Base-by-base conservation (phyloP, 2,113 vertebrate genomes). In the Telmatochromis sp. region DNA sequence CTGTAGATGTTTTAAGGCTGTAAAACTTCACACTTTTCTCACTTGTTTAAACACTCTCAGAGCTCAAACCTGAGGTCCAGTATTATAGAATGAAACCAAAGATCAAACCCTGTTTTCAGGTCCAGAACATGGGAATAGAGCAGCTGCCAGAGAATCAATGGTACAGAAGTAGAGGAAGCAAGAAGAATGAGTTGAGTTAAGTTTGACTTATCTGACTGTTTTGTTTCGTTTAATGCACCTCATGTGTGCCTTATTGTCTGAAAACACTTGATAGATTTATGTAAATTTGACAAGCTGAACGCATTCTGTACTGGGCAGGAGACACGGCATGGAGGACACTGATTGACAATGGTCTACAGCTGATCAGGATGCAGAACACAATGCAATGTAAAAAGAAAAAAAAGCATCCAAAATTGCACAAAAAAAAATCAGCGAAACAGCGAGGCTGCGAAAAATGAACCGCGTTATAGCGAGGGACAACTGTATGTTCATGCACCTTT, bases 161-260 rank as follows among this genome's bases (percentile, higher is more conserved):
- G 54, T 57, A 57, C 54, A 14, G 54, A 57, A 8, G 23, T 57
- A 57, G 55, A 57, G 23, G 55, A 28, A 57, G 55, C 4, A 3
- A 57, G 7, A 57, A 1, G 55, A 28, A 28, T 9, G 23, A 57
- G 0, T 57, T 57, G 23, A 57, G 54, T 3, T 0, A 57, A 14
- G 23, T 28, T 28, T 28, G 54, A 57, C 23, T 57, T 2, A 28
- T 57, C 23, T 28, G 23, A 57, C 12, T 57, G 54, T 15, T 57
- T 57, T 15, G 0, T 57, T 57, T 57, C 4, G 0, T 28, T 57
- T 57, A 57, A 28, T 57, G 55, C 0, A 0, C 23, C 54, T 57
- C 5, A 28, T 57, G 10, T 13, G 51, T 54, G 53, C 53, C 53
- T 23, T 54, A 54, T 54, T 0, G n/a, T 23, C 53, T 12, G 23